Base-by-base conservation (phyloP, 2,113 vertebrate genomes). In the Okapia johnstoni region DNA sequence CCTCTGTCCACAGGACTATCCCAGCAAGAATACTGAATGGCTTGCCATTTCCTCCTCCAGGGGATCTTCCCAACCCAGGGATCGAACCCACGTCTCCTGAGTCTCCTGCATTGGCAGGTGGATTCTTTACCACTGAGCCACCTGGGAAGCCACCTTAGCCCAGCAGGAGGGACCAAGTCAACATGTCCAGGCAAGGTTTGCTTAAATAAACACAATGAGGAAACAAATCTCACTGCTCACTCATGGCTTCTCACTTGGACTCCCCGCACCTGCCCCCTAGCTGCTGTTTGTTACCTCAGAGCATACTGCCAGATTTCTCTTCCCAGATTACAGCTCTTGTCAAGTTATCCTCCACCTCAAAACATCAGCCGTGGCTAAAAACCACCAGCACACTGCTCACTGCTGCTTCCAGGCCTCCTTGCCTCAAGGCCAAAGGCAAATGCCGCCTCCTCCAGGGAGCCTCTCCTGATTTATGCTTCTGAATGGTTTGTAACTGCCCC, bases 361-460 rank as follows among this genome's bases (percentile, higher is more conserved):
- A 91, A 54, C 3, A 2, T 19, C 50, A 43, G 43, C 30, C 14
- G 5, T 40, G 46, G 50, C 43, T 61, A 21, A 48, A 52, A 85
- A 9, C 25, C 21, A 85, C 7, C 48, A 14, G 10, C 50, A 48
- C 3, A 1, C 11, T 16, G 52, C 73, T 58, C 16, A 30, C n/a
- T 13, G 43, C 13, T 58, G 50, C 12, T 40, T 88, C 25, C 30
- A 52, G 26, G 21, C 16, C 11, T 88, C 40, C 19, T 55, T 79
- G 52, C 15, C 33, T 88, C 40, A 12, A 57, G 6, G 40, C 15
- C 76, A 36, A 21, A 48, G 9, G 14, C 9, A 85, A 85, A 58
- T 43, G 76, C 63, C 2, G 3, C 76, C 48, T 88, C 93, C 76
- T 92, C 77, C 58, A 70, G 73, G 36, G 87, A 87, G 73, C 52